Conservation (phyloP, 2,888 invertebrate species). For the Candidula unifasciata region DNA sequence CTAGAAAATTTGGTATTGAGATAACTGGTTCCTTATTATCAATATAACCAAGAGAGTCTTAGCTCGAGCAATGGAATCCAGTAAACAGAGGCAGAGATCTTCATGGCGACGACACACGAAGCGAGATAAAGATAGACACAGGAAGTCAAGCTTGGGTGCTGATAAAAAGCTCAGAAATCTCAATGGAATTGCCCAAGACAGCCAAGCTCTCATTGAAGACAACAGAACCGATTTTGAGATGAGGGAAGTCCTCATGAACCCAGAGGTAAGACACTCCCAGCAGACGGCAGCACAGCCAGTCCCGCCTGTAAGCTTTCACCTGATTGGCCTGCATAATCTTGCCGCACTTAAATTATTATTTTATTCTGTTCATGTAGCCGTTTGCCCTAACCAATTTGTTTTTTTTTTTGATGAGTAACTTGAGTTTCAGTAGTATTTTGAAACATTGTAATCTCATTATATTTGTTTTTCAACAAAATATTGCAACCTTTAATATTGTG, state of each 20-base stretch:
- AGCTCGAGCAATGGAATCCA: slow-evolving; percentile 68
- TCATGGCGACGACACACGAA: slow-evolving; percentile 58
- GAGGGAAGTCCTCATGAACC: slow-evolving; percentile 56
- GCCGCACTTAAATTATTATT: neutral
- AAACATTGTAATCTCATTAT: neutral
- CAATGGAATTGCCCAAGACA: slow-evolving; percentile 62
- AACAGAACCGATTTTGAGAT: slow-evolving; percentile 66
- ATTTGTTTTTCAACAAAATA: neutral
- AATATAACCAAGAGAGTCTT: slow-evolving; percentile 62
- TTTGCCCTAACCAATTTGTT: neutral
- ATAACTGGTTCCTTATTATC: slow-evolving; percentile 14
- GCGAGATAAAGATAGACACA: slow-evolving; percentile 58
- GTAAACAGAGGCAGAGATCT: slow-evolving; percentile 56
- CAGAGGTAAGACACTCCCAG: slow-evolving; percentile 57
- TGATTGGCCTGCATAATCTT: slow-evolving; percentile 32
- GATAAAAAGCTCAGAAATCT: slow-evolving; percentile 46
- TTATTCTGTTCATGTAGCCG: neutral
- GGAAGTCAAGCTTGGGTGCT: slow-evolving; percentile 39
- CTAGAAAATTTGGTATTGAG: neutral
- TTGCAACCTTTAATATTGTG: neutral
- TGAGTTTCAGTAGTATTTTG: neutral
- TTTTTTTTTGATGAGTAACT: neutral
- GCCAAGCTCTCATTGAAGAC: slow-evolving; percentile 64
- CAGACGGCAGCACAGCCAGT: neutral
- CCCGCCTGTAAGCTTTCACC: slow-evolving; percentile 30